phyloP scores from a whole-genome alignment of 2,797 vertebrate genomes.

The Danionella dracula region DNA sequence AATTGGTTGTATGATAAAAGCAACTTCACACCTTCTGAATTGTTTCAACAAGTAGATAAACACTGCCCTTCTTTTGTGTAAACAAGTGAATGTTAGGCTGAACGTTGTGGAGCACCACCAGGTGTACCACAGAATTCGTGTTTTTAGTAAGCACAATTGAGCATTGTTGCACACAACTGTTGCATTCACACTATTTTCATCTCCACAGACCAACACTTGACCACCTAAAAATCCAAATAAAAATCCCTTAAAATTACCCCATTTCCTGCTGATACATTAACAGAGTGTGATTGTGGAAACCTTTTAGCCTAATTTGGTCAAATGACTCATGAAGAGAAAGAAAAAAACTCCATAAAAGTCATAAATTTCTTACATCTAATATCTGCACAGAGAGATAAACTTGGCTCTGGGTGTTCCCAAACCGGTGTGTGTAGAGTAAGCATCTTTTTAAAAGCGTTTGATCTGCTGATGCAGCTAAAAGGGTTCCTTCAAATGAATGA shows the following conservation, averaged over 20 bases:
- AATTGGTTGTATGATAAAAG: too few relatives aligned
- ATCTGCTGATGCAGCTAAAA: conserved; percentile 36
- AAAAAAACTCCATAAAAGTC: conserved; percentile 1
- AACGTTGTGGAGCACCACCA: too few relatives aligned
- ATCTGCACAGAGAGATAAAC: conserved; percentile 5
- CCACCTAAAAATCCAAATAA: too few relatives aligned
- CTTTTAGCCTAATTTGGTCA: neutral
- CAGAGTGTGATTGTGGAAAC: neutral
- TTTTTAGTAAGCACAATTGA: too few relatives aligned
- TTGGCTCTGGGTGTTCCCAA: conserved; percentile 1
- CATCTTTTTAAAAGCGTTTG: conserved; percentile 19
- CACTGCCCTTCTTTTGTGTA: too few relatives aligned
- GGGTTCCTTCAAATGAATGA: conserved; percentile 20
- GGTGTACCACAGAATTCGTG: too few relatives aligned
- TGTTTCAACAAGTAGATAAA: too few relatives aligned
- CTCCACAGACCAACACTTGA: too few relatives aligned
- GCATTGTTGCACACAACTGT: too few relatives aligned
- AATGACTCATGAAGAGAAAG: neutral
- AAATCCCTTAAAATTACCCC: neutral
- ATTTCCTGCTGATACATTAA: neutral
- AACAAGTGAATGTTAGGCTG: too few relatives aligned
- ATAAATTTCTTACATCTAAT: conserved; percentile 7
- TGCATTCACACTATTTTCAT: too few relatives aligned
- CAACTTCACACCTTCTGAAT: too few relatives aligned
- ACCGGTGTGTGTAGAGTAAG: conserved; percentile 2